phyloP scores from a whole-genome alignment of 2,113 vertebrate species.

The Leucopsar rothschildi region DNA sequence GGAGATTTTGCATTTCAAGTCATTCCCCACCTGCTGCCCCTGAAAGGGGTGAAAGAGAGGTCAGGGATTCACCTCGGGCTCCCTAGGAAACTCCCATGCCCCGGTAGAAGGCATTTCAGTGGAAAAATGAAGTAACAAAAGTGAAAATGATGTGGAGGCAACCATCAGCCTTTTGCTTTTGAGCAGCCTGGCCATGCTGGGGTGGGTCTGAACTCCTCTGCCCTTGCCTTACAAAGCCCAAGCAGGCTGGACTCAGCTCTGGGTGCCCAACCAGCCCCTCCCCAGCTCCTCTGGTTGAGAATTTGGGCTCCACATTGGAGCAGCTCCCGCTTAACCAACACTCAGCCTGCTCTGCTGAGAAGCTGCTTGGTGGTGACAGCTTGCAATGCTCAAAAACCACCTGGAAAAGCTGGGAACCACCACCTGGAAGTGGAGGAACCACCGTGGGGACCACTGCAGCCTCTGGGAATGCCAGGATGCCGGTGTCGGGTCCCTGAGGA shows the following conservation, averaged over 20 bases:
- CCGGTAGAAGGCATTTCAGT: not conserved
- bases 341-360: not conserved
- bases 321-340: not conserved
- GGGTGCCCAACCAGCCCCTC: not conserved
- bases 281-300: rapidly evolving
- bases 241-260: rapidly evolving
- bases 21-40: not conserved
- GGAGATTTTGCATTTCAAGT: not conserved
- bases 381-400: not conserved
- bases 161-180: not conserved
- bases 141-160: not conserved
- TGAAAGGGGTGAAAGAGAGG: not conserved
- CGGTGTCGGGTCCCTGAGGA: rapidly evolving
- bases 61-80: not conserved
- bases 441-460: rapidly evolving
- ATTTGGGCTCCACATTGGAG: rapidly evolving
- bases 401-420: not conserved
- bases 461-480: rapidly evolving
- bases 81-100: not conserved
- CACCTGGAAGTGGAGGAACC: not conserved
- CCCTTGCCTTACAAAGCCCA: not conserved
- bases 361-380: rapidly evolving
- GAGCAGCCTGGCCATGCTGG: not conserved
- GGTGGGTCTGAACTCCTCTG: not conserved
- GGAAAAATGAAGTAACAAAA: not conserved